phyloP scores from a whole-genome alignment of 2,113 vertebrate species.

The Oryzias melastigma region DNA sequence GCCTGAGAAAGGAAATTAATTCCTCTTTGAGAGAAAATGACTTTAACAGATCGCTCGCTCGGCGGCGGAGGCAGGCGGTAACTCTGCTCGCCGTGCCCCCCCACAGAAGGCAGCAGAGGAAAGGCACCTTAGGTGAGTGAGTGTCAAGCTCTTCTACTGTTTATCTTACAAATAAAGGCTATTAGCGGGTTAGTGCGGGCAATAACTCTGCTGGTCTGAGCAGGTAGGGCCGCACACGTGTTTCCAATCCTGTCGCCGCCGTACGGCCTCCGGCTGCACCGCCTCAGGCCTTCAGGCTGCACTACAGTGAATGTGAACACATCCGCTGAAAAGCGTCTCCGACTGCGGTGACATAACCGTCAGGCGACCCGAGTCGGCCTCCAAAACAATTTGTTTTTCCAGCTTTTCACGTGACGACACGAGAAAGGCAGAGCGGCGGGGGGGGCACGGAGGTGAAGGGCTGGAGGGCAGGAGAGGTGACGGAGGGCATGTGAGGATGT shows the following conservation, averaged over 20 bases:
- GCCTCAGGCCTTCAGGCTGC: too few relatives aligned
- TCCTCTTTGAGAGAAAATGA: slow-evolving; percentile 76
- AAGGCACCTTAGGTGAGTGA: slow-evolving; percentile 60
- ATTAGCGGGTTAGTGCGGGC: slow-evolving; percentile 66
- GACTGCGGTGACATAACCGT: neutral
- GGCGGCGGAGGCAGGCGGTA: slow-evolving; percentile 45
- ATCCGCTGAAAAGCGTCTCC: neutral
- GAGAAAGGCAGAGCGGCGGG: neutral
- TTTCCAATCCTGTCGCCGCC: slow-evolving; percentile 56
- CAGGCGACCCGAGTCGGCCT: neutral
- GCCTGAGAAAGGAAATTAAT: slow-evolving; percentile 78
- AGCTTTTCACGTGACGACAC: neutral
- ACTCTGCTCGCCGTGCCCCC: slow-evolving; percentile 23
- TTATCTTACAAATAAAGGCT: slow-evolving; percentile 72
- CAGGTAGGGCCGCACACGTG: slow-evolving; percentile 65
- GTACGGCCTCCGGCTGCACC: slow-evolving; percentile 27
- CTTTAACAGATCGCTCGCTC: slow-evolving; percentile 73
- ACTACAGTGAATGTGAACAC: slow-evolving; percentile 2
- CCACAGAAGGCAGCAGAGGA: slow-evolving; percentile 43
- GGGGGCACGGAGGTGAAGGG: neutral
- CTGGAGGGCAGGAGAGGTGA: neutral
- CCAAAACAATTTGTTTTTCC: neutral
- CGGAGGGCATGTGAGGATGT: slow-evolving; percentile 22
- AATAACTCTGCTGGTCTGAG: slow-evolving; percentile 42
- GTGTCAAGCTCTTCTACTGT: slow-evolving; percentile 64